Base-by-base conservation (phyloP, 1,140 invertebrate species). In the Hycleus cichorii region DNA sequence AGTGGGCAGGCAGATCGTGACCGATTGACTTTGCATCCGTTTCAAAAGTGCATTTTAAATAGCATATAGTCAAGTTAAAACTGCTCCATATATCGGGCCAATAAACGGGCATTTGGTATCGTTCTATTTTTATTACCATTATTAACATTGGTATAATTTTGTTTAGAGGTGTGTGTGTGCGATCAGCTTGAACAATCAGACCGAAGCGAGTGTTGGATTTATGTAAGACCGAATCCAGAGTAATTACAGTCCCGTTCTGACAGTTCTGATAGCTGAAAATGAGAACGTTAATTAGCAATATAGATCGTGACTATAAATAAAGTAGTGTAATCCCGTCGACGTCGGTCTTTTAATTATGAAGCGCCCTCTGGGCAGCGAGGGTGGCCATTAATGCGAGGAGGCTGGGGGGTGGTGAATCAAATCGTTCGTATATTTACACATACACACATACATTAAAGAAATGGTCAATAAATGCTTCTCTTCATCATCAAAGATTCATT, bases 271-370 rank as follows among this genome's bases (percentile, higher is more conserved):
- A 64, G 66, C 64, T 69, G 69, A 70, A 70, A 70, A 71, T 67
- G 70, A 72, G 69, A 71, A 70, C 69, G 66, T 71, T 72, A 72
- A 72, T 72, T 72, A 72, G 69, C 71, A 71, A 72, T 71, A 71
- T 70, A 72, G 69, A 72, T 72, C 71, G 71, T 72, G 71, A 72
- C 71, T 70, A 72, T 72, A 72, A 72, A 72, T 71, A 72, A 71
- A 70, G 66, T 68, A 69, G 66, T 69, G 69, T 69, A 69, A 71
- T 68, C 67, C 67, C 66, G 65, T 66, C 65, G 59, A 66, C 64
- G 68, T 60, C 64, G 67, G 63, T 71, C 66, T 71, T 71, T 71
- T 71, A 71, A 71, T 71, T 70, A 71, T 69, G 65, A 61, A 69
- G 61, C 56, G 47, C 59, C 59, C 62, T 58, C 59, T 57, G 59